Percentiles rank a stretch among this genome's conserved stretches.
Conservation (phyloP, 2,113 vertebrate genomes). For the Passer montanus region DNA sequence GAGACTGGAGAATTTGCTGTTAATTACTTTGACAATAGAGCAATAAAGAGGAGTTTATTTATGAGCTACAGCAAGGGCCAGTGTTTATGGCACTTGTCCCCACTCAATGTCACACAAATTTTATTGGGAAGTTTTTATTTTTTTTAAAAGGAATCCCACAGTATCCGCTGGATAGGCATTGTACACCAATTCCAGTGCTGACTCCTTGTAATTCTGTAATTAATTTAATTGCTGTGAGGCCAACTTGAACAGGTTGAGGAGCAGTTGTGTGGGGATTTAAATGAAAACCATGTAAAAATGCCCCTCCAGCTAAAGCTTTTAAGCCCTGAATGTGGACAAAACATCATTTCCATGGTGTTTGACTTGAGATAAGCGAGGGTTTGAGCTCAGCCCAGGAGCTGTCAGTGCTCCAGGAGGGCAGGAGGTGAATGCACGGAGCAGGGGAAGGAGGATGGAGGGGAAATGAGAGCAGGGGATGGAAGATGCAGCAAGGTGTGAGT, state of each 20-base stretch:
- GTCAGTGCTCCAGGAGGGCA: background rate
- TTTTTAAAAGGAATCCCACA: background rate
- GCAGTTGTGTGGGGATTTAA: background rate
- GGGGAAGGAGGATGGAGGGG: background rate
- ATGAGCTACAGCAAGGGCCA: rapidly evolving
- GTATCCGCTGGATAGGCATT: background rate
- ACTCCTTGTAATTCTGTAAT: background rate
- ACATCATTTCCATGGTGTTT: background rate
- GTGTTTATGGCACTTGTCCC: background rate
- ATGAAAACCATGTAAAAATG: background rate
- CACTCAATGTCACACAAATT: background rate
- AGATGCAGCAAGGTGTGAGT: background rate
- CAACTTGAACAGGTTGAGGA: background rate
- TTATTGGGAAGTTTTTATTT: background rate
- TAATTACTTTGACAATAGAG: background rate
- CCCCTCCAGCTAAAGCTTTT: background rate
- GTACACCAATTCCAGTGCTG: background rate
- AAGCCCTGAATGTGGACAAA: background rate
- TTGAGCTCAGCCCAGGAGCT: background rate
- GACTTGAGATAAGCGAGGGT: background rate
- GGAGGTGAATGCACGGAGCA: background rate
- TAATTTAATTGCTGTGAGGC: background rate
- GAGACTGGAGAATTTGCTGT: background rate
- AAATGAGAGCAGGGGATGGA: rapidly evolving
- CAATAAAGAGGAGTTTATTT: background rate